Evolutionary conservation across 2,113 vertebrate genomes (phyloP), one percentile per base, ranked within the genome.

Genomic region (Panthera tigris): DNA sequence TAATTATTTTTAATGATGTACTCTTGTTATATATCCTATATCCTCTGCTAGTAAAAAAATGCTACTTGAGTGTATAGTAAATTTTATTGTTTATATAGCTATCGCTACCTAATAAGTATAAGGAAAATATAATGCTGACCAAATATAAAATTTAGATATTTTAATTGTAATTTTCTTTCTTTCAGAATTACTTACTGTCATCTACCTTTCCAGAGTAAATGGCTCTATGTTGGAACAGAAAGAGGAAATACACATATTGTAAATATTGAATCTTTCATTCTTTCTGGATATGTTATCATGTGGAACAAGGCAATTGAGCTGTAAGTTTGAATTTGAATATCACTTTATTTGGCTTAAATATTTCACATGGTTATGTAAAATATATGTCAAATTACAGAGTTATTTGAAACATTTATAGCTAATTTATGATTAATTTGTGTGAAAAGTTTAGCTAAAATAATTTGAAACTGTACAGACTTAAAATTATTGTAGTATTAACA

Each of bases 291-390:
- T 66, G 99, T 99, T 98, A 99, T 99, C 98, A 99, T 99, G 99
- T 99, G 99, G 99, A 99, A 99, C 99, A 99, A 99, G 98, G 99
- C 99, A 98, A 99, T 99, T 98, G 99, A 99, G 99, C 98, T 99
- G 99, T 99, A 98, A 99, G 99, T 99, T 88, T 96, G 65, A 68
- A 80, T 2, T 73, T 97, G 29, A 19, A 81, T 94, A 91, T 45
- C 19, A 96, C 7, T 97, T 94, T 95, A 66, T 85, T 95, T 89
- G n/a, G 13, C 65, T 92, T 95, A 66, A 76, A 55, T 94, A 92
- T 78, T 94, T 94, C 21, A 65, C 85, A 79, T 41, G 57, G 18
- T 79, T 85, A 85, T 93, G 0, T 95, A 94, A 76, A 16, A 48
- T 90, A 52, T 86, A 11, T 79, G 36, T 82, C 10, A 36, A 88